phyloP scores from a whole-genome alignment of 2,888 invertebrate species.

The Platycheirus albimanus region DNA sequence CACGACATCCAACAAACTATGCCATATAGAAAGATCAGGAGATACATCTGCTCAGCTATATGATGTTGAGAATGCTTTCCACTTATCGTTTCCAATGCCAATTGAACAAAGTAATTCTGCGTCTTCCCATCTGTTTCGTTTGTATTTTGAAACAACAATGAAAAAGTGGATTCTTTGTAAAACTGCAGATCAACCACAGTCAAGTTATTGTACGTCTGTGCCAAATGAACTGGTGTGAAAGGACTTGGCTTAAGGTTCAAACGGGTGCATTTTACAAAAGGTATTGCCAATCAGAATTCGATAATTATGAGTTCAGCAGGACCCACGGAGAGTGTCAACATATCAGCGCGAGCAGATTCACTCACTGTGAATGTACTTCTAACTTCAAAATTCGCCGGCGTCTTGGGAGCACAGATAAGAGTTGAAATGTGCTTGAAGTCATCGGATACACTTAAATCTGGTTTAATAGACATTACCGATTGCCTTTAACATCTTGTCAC shows the following conservation, averaged over 20 bases:
- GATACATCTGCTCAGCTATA: constrained; percentile 77
- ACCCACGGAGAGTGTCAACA: constrained; percentile 78
- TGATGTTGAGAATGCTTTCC: constrained; percentile 81
- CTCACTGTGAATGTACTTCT: constrained; percentile 78
- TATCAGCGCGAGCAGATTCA: constrained; percentile 77
- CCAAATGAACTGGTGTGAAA: constrained; percentile 79
- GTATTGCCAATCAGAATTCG: constrained; percentile 79
- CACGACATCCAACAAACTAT: constrained; percentile 84
- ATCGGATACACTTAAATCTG: constrained; percentile 86
- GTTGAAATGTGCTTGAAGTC: constrained; percentile 86
- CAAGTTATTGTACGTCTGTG: constrained; percentile 79
- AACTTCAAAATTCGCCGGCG: constrained; percentile 75
- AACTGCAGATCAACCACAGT: constrained; percentile 88
- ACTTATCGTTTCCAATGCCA: too few species aligned
- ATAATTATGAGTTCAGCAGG: constrained; percentile 79
- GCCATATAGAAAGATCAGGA: constrained; percentile 79
- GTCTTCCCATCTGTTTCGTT: constrained; percentile 83
- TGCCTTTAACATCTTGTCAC: constrained; percentile 87
- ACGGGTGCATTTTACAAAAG: constrained; percentile 83
- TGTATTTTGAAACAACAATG: constrained; percentile 87
- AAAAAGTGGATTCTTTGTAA: constrained; percentile 87
- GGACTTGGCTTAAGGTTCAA: constrained; percentile 84
- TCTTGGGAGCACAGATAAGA: constrained; percentile 78
- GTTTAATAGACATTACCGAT: constrained; percentile 87
- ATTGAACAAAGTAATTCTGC: constrained; percentile 83